These are phyloP conservation scores for Tetranychus truncatus DNA, from an alignment of 2,888 invertebrate species.

Conservation along the genomic window DNA sequence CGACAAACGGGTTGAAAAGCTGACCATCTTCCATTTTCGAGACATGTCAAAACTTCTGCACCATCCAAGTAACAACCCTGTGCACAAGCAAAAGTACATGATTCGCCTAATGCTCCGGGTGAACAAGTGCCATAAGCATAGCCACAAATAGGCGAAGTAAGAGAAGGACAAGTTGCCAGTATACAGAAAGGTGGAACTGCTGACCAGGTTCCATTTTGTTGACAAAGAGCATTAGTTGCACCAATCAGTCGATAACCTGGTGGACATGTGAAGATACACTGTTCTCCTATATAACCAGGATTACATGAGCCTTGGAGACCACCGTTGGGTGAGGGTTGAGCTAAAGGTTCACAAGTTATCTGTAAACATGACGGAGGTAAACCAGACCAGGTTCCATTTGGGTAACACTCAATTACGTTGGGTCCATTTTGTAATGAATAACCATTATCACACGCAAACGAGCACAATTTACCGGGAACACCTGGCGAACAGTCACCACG, in stretches of 20 bases:
- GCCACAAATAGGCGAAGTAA: constrained; percentile 1
- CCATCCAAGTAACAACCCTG: neutral
- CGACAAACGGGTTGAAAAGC: neutral
- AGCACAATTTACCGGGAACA: constrained; percentile 3
- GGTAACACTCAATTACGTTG: neutral
- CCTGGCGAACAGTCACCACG: constrained; percentile 9
- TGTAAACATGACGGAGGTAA: neutral
- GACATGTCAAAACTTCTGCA: neutral
- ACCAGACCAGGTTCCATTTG: constrained; percentile 11
- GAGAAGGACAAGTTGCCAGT: constrained; percentile 5
- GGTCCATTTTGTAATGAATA: neutral
- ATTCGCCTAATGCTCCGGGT: neutral
- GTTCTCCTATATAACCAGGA: neutral
- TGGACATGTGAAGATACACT: neutral
- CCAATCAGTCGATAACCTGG: constrained; percentile 6
- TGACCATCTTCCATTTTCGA: constrained; percentile 4
- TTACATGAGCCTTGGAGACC: constrained; percentile 11
- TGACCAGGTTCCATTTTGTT: constrained; percentile 4
- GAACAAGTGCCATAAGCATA: neutral
- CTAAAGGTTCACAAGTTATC: neutral
- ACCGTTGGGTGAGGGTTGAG: constrained; percentile 5
- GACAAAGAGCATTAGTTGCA: neutral
- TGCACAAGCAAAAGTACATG: neutral
- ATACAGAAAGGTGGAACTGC: neutral
- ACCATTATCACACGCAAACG: constrained; percentile 4